A percentile compares a stretch with the other conserved stretches of the same genome.
These are phyloP conservation scores for Ctenodactylus gundi DNA, from an alignment of 2,113 vertebrate species.

Conservation along the genomic window DNA sequence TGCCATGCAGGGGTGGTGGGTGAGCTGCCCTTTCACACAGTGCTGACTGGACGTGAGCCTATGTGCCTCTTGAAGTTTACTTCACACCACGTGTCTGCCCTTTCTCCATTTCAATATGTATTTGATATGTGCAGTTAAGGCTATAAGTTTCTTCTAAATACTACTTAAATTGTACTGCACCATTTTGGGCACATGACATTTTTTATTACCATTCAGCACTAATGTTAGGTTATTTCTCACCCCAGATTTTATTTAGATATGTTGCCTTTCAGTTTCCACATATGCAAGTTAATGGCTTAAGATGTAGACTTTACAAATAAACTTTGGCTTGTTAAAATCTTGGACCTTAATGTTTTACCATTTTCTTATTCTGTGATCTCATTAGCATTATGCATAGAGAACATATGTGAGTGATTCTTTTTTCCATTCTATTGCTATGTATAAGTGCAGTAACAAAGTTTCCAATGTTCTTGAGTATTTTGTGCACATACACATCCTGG, in stretches of 20 bases:
- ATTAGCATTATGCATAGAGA: fast-evolving
- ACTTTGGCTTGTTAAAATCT: background rate
- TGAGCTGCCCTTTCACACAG: too few species aligned
- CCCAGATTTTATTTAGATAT: background rate
- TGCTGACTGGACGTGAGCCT: fast-evolving
- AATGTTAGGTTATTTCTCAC: background rate
- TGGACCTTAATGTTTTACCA: background rate
- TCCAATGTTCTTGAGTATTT: too few species aligned
- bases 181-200: background rate
- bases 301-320: background rate
- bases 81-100: fast-evolving
- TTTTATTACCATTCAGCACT: background rate
- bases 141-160: background rate
- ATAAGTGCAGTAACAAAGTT: too few species aligned
- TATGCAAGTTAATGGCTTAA: background rate
- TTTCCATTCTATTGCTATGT: too few species aligned
- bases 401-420: too few species aligned
- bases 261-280: background rate
- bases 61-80: fast-evolving
- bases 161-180: background rate
- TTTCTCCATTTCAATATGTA: background rate
- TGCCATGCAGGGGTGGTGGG: too few species aligned
- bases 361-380: background rate
- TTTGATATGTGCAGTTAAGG: background rate
- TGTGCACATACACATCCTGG: too few species aligned